Percentiles rank a stretch among this genome's conserved stretches.
These are phyloP conservation scores for Graptemys geographica DNA, from an alignment of 2,797 vertebrate species.

Conservation along the genomic window DNA sequence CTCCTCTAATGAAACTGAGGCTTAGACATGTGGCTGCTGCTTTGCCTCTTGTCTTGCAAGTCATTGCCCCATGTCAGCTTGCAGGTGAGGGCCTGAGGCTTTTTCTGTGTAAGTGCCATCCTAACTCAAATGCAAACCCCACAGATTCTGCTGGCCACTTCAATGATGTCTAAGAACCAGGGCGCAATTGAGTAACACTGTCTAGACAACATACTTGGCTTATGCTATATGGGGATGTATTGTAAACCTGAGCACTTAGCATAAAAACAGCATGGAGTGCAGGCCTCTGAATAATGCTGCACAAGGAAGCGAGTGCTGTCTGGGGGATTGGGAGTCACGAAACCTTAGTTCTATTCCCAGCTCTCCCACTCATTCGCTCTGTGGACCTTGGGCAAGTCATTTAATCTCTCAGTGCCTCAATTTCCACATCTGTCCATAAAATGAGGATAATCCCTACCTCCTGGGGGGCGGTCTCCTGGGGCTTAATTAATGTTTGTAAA, in stretches of 20 bases:
- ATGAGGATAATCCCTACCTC: background rate
- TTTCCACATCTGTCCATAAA: background rate
- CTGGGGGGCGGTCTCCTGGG: background rate
- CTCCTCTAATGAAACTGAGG: background rate
- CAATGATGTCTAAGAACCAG: background rate
- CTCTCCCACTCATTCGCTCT: background rate
- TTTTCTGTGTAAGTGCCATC: background rate
- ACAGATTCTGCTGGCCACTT: background rate
- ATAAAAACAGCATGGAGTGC: background rate
- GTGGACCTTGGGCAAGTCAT: background rate
- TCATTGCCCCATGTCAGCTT: background rate
- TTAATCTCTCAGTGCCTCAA: background rate
- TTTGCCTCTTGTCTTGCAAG: background rate
- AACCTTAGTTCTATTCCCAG: background rate
- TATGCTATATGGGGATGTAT: background rate
- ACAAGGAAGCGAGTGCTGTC: background rate
- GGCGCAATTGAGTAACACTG: background rate
- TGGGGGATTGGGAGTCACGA: background rate
- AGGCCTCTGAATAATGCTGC: background rate
- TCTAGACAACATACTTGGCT: background rate
- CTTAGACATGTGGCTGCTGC: background rate
- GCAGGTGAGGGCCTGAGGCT: background rate
- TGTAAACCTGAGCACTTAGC: background rate
- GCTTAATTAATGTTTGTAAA: background rate
- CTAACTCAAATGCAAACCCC: background rate